phyloP scores from a whole-genome alignment of 2,888 invertebrate species.

The Dorcus parallelipipedus region DNA sequence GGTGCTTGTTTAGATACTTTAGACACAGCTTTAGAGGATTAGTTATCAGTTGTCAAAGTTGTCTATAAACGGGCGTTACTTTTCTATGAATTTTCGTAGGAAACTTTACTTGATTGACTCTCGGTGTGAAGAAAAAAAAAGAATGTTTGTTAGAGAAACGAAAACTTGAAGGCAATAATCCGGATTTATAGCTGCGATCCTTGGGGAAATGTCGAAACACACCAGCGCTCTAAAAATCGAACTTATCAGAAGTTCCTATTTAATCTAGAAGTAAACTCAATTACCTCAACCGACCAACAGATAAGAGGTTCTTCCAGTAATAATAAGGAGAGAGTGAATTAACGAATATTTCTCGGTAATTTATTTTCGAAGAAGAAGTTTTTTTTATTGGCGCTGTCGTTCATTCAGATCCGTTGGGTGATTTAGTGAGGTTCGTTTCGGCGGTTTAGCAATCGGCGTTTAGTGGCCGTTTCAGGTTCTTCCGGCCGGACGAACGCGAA shows the following conservation, averaged over 20 bases:
- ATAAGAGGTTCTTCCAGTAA: too few relatives aligned
- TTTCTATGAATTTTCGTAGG: background rate
- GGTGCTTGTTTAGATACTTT: too few relatives aligned
- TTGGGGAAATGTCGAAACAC: background rate
- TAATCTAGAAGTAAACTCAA: background rate
- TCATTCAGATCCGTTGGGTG: too few relatives aligned
- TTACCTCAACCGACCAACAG: background rate
- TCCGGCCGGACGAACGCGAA: conserved; percentile 2
- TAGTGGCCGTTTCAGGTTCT: background rate
- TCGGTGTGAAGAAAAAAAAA: background rate
- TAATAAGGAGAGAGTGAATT: too few relatives aligned
- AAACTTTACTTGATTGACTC: background rate
- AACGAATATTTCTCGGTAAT: too few relatives aligned
- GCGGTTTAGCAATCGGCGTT: background rate
- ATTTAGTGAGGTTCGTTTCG: background rate
- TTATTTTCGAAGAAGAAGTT: too few relatives aligned
- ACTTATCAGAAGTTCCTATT: conserved; percentile 3
- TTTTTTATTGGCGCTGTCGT: too few relatives aligned
- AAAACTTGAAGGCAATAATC: background rate
- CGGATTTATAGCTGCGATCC: background rate
- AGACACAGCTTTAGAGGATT: too few relatives aligned
- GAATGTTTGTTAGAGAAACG: background rate
- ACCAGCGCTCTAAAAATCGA: background rate
- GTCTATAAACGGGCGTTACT: too few relatives aligned
- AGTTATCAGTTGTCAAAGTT: too few relatives aligned